Base-by-base conservation (phyloP, 2,113 vertebrate species). In the Bubo bubo region DNA sequence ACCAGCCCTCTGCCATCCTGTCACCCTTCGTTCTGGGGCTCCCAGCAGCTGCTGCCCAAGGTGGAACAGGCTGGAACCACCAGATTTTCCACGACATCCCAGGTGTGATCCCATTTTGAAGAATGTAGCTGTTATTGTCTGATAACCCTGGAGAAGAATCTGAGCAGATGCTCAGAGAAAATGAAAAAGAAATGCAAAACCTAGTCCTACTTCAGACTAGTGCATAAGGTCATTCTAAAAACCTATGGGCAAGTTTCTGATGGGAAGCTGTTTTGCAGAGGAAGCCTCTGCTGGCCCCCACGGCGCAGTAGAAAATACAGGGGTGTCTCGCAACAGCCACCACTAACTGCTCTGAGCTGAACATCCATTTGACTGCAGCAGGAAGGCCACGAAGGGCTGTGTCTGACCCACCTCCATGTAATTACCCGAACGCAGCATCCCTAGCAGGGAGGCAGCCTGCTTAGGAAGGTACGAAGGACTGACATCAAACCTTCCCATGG, bases 171-270 rank as follows among this genome's bases (percentile, higher is more conserved):
- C 66, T 91, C 24, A 35, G 43, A 12, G 26, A 79, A 89, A 67
- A 79, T 28, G 66, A 90, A 88, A 81, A 63, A 79, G 41, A 86
- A 93, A 86, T 45, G 72, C 41, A 73, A 79, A 90, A 30, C 16
- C 32, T 58, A 86, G 5, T 50, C 34, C 50, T 68, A 6, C 73
- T 77, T 88, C 76, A 89, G 63, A 43, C 27, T 34, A 59, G 43
- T 13, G 23, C 70, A 35, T 6, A 43, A 79, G 55, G 81, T 55
- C 60, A 14, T 47, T 85, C 50, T 58, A 17, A 71, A 86, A 74
- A 62, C 14, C 62, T 30, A 32, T 0, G 5, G 41, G 55, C 0
- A 1, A 27, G 68, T 41, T 90, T 62, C 64, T 75, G 60, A 32
- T 9, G 73, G 59, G 88, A 90, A 79, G 60, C 28, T 60, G 64